Evolutionary conservation across 2,113 vertebrate genomes (phyloP).

Genomic region (Chlamydotis undulata): DNA sequence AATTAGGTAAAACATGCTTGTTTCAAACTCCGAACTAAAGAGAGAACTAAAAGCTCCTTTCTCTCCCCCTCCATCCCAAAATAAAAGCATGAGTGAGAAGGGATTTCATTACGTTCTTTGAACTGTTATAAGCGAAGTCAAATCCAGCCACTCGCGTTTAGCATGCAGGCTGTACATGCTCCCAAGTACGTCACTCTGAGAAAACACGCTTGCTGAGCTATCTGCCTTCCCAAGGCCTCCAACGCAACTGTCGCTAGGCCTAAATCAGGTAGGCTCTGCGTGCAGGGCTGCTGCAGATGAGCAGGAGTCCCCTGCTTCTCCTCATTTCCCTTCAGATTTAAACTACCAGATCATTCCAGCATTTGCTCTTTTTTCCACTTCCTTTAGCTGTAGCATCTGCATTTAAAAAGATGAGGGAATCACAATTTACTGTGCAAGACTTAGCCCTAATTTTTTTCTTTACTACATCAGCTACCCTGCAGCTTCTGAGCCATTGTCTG

Average conservation of each 20-base stretch:
- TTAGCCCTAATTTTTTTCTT: not conserved
- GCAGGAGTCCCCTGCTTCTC: not conserved
- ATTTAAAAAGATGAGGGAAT: not conserved
- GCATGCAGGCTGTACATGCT: conserved; percentile 65
- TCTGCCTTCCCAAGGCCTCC: conserved; percentile 69
- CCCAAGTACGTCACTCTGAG: conserved; percentile 62
- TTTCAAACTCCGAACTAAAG: conserved; percentile 33
- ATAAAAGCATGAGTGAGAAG: conserved; percentile 36
- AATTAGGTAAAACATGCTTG: not conserved
- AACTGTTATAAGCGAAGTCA: conserved; percentile 50
- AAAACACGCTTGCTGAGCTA: conserved; percentile 64
- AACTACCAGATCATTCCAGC: conserved; percentile 21
- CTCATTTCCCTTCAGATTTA: conserved; percentile 1
- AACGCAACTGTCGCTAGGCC: conserved; percentile 44
- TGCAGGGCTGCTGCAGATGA: conserved; percentile 41
- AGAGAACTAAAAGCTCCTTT: not conserved
- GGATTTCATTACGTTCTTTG: conserved; percentile 54
- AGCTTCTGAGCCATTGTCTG: not conserved
- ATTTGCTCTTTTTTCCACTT: not conserved
- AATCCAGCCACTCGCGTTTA: conserved; percentile 45
- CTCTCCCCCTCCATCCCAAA: conserved; percentile 36
- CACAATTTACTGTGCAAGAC: not conserved
- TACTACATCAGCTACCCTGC: not conserved
- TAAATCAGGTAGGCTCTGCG: conserved; percentile 18
- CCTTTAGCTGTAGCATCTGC: not conserved